Evolutionary conservation across 2,888 invertebrate genomes (phyloP), one percentile per base, ranked within the genome.

Genomic region (Latrodectus hesperus): DNA sequence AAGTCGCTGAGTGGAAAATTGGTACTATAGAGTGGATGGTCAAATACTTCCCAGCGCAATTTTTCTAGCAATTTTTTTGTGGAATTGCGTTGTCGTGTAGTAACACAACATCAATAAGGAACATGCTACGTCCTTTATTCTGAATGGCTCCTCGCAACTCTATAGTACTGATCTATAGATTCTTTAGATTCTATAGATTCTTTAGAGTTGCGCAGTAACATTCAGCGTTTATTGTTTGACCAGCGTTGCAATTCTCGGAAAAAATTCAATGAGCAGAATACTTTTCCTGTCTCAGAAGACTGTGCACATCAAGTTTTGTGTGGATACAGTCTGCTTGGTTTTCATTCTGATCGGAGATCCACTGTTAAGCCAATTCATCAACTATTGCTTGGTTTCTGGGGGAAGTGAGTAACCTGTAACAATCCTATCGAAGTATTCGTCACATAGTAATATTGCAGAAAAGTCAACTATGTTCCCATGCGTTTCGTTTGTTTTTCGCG

Each of bases 191-290:
- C n/a, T n/a, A n/a, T n/a, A n/a, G n/a, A 1, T 22, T 51, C 5
- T 38, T 14, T 71, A 49, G 0, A 14, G 51, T 71, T 71, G 71
- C 49, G 49, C 71, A 71, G 38, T 71, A 71, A 38, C 38, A 38
- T 71, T 71, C 16, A 51, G 26, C 71, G 49, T 71, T 26, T 26
- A 17, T 12, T 6, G 49, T n/a, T 16, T 71, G 26, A 16, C 38
- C 12, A 49, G 71, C 22, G 0, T 22, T 22, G 22, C 22, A 22
- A 22, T 1, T 22, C 22, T 22, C 22, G 22, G 1, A 22, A 22
- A 22, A 22, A 71, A 51, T 38, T 51, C 49, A 71, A 71, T 8
- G 71, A 71, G 71, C 51, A 71, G 71, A 71, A 71, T 51, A 22
- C 22, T 22, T 22, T 22, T 22, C 22, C 22, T 22, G 22, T 22